Conservation (phyloP, 30 jellyfish, hydroid and myxozoan genomes). For the Hydractinia echinata region DNA sequence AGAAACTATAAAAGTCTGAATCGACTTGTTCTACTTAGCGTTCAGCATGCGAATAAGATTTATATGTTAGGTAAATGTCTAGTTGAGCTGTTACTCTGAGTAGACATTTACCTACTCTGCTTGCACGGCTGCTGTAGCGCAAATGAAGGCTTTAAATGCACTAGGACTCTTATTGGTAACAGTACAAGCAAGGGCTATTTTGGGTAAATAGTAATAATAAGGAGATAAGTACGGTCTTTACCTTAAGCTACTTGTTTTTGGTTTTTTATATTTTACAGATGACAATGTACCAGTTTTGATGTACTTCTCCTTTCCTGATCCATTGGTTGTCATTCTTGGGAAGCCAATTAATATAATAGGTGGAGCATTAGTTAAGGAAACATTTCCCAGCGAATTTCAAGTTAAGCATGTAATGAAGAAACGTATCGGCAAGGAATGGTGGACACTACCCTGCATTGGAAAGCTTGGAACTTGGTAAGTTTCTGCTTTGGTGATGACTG, state of each 20-base stretch:
- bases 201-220: no score
- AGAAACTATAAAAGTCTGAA: no score
- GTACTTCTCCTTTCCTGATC: constrained; percentile 8
- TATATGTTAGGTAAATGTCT: no score
- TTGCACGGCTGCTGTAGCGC: no score
- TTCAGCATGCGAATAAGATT: no score
- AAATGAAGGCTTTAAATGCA: no score
- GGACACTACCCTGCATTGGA: constrained; percentile 19
- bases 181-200: no score
- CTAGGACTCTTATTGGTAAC: no score
- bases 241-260: not conserved
- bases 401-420: constrained; percentile 8
- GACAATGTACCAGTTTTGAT: constrained; percentile 4
- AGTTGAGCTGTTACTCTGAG: no score
- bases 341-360: constrained; percentile 5
- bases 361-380: constrained; percentile 2
- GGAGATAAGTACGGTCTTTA: not conserved
- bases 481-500: not conserved
- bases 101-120: no score
- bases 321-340: constrained; percentile 15
- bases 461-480: constrained; percentile 8
- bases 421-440: not conserved
- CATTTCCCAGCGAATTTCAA: constrained; percentile 4
- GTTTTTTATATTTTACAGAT: constrained; percentile 4
- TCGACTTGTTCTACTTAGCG: no score